Conservation (phyloP, 2,888 invertebrate genomes). For the Chrysopilus asiliformis region DNA sequence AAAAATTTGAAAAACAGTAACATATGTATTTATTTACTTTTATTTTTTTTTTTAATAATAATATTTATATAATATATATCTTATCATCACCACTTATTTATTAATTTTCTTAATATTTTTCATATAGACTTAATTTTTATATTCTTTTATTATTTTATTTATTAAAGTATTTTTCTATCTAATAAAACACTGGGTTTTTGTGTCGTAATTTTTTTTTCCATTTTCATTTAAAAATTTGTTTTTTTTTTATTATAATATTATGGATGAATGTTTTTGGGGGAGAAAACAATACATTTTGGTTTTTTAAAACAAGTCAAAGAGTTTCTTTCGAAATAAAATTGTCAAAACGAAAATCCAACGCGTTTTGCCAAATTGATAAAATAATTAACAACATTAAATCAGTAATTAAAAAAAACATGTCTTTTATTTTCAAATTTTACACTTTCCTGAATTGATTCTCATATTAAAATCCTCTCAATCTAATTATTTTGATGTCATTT, state of each 20-base stretch:
- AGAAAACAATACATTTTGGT: too few species aligned
- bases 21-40: constrained; percentile 8
- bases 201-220: constrained; percentile 3
- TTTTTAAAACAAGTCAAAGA: constrained; percentile 2
- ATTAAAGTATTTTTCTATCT: constrained; percentile 12
- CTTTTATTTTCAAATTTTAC: too few species aligned
- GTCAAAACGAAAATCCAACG: not conserved
- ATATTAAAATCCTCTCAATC: too few species aligned
- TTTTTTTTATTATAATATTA: not conserved
- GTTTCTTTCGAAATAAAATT: not conserved
- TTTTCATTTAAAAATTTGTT: constrained; percentile 1
- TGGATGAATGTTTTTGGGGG: not conserved
- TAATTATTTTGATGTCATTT: too few species aligned
- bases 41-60: too few species aligned
- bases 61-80: too few species aligned
- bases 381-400: too few species aligned
- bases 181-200: constrained; percentile 8
- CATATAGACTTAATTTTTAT: not conserved
- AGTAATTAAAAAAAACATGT: too few species aligned
- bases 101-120: constrained; percentile 8
- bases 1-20: constrained; percentile 4
- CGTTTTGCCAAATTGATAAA: too few species aligned
- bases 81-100: constrained; percentile 8
- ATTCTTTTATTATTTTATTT: constrained; percentile 7
- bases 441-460: too few species aligned